A percentile compares a stretch with the other conserved stretches of the same genome.
Evolutionary conservation across 2,888 invertebrate species (phyloP).

Genomic region (Melanostoma mellinum): DNA sequence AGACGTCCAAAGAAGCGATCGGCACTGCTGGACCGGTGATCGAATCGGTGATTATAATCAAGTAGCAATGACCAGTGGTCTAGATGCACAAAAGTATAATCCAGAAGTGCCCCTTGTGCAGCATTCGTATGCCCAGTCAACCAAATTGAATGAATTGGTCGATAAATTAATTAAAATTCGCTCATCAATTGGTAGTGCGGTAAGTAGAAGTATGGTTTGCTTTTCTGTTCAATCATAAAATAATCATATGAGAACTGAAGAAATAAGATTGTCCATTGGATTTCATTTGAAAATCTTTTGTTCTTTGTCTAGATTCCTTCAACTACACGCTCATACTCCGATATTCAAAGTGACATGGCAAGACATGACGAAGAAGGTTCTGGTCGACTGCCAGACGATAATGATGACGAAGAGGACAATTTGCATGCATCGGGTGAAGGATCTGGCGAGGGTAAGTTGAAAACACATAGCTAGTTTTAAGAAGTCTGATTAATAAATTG

Average conservation of each 20-base stretch:
- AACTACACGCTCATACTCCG: slow-evolving; percentile 78
- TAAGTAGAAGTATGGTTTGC: slow-evolving; percentile 73
- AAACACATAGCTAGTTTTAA: background rate
- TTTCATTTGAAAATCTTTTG: slow-evolving; percentile 38
- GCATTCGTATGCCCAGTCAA: slow-evolving; percentile 76
- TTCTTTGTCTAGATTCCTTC: slow-evolving; percentile 77
- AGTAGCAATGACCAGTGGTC: slow-evolving; percentile 79
- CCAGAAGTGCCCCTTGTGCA: slow-evolving; percentile 81
- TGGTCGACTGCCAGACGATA: slow-evolving; percentile 77
- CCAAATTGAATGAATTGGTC: slow-evolving; percentile 80
- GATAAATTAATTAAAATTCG: slow-evolving; percentile 81
- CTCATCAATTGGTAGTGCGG: slow-evolving; percentile 80
- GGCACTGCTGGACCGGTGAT: slow-evolving; percentile 82
- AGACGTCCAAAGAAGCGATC: slow-evolving; percentile 79
- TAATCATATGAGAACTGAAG: slow-evolving; percentile 10
- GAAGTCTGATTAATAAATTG: slow-evolving; percentile 52
- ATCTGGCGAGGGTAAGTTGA: slow-evolving; percentile 79
- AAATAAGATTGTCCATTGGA: slow-evolving; percentile 44
- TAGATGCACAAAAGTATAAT: slow-evolving; percentile 81
- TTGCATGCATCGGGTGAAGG: slow-evolving; percentile 81
- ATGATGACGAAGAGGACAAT: slow-evolving; percentile 80
- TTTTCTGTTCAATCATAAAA: background rate
- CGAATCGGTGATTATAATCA: slow-evolving; percentile 81
- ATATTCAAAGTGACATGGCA: slow-evolving; percentile 82
- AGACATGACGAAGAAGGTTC: slow-evolving; percentile 80